Evolutionary conservation across 2,113 vertebrate genomes (phyloP).

Genomic region (Vulpes lagopus): DNA sequence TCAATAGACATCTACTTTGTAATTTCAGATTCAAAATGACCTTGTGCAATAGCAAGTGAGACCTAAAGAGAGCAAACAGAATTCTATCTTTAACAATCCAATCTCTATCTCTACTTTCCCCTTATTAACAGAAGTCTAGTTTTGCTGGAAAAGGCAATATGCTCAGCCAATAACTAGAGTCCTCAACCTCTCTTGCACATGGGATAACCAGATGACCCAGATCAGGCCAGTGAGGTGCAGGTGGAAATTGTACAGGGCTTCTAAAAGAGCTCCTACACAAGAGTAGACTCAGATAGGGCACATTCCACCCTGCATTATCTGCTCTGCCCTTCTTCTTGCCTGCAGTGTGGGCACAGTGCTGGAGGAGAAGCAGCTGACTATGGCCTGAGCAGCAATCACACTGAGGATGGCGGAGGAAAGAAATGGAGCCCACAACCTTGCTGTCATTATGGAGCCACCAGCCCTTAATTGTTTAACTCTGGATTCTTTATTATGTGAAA

Average conservation of each 20-base stretch:
- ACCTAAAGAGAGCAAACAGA: not conserved
- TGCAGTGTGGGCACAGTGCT: not conserved
- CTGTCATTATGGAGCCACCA: not conserved
- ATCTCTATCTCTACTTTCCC: not conserved
- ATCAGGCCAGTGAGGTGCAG: not conserved
- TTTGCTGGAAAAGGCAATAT: not conserved
- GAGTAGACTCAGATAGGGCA: not conserved
- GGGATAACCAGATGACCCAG: not conserved
- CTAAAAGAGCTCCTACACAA: not conserved
- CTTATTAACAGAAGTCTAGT: conserved; percentile 37
- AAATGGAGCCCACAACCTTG: not conserved
- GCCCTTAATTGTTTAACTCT: not conserved
- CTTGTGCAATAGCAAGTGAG: conserved; percentile 1
- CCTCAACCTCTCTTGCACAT: not conserved
- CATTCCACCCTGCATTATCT: not conserved
- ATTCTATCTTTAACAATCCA: conserved; percentile 48
- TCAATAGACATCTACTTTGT: conserved; percentile 39
- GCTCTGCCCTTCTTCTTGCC: not conserved
- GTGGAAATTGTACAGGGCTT: not conserved
- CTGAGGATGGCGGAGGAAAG: not conserved
- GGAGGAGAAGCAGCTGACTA: not conserved
- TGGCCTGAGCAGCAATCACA: not conserved
- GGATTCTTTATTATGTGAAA: not conserved
- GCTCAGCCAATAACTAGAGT: not conserved
- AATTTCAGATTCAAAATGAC: conserved; percentile 41